These are phyloP conservation scores for Limnephilus marmoratus DNA, from an alignment of 2,888 invertebrate species.

Conservation along the genomic window DNA sequence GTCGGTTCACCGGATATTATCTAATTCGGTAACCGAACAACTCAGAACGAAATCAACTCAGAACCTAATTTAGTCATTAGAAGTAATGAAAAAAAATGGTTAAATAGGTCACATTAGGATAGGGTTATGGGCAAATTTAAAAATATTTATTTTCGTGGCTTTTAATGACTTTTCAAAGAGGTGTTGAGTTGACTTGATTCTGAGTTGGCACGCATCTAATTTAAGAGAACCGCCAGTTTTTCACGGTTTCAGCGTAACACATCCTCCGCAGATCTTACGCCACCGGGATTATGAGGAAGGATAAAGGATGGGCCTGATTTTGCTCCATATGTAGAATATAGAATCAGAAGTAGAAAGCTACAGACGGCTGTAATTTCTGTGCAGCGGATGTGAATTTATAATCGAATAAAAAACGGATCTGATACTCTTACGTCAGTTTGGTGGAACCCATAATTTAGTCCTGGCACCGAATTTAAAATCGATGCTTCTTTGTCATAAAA, in stretches of 20 bases:
- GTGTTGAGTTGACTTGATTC: too few relatives aligned
- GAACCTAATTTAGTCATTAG: too few relatives aligned
- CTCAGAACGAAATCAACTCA: too few relatives aligned
- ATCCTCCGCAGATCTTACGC: neutral
- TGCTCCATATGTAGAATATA: conserved; percentile 4
- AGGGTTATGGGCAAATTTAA: too few relatives aligned
- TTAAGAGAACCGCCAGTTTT: neutral
- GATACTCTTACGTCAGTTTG: neutral
- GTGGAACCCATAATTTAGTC: neutral
- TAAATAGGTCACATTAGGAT: too few relatives aligned
- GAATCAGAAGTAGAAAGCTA: neutral
- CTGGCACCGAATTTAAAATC: neutral
- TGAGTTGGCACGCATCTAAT: too few relatives aligned
- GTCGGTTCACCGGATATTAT: too few relatives aligned
- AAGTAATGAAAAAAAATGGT: too few relatives aligned
- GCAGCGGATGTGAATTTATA: conserved; percentile 12
- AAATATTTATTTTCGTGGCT: too few relatives aligned
- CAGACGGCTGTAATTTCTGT: conserved; percentile 13
- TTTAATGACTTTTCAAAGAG: too few relatives aligned
- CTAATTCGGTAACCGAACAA: too few relatives aligned
- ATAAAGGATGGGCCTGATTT: conserved; percentile 25
- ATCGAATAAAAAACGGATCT: neutral
- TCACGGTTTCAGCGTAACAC: neutral
- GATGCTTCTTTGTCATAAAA: neutral
- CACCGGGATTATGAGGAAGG: neutral